These are phyloP conservation scores for Pelecanus crispus DNA, from an alignment of 2,113 vertebrate genomes.

Conservation along the genomic window DNA sequence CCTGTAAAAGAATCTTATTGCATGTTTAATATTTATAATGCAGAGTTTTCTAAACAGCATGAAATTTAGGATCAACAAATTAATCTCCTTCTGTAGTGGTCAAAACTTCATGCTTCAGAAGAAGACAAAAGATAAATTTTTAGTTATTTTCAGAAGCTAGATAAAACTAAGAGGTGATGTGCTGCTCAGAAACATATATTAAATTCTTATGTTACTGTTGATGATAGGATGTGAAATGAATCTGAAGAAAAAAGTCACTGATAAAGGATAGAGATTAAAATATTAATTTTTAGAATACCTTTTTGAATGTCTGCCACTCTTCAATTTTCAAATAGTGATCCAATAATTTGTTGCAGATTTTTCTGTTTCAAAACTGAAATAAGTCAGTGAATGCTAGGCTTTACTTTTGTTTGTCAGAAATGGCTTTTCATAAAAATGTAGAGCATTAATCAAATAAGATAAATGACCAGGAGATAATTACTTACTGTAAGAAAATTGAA, in stretches of 20 bases:
- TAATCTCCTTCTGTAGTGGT: neutral
- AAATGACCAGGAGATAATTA: neutral
- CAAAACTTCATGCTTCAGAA: neutral
- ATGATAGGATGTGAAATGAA: neutral
- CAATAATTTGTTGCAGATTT: neutral
- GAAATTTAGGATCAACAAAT: neutral
- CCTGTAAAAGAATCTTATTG: neutral
- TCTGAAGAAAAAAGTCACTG: neutral
- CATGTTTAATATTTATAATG: neutral
- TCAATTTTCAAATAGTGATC: neutral
- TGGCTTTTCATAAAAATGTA: neutral
- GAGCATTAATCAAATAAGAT: neutral
- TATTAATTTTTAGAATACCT: neutral
- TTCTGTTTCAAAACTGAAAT: neutral
- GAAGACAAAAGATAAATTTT: neutral
- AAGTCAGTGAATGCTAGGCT: neutral
- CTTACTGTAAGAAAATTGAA: neutral
- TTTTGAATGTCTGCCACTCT: neutral
- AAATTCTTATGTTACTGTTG: neutral
- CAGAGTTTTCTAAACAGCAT: neutral
- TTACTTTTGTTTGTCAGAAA: neutral
- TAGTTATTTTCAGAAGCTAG: neutral
- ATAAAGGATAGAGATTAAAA: neutral
- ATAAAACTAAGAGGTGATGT: neutral
- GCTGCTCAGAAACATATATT: neutral